These are phyloP conservation scores for Trissolcus basalis DNA, from an alignment of 1,140 invertebrate genomes.

Conservation along the genomic window DNA sequence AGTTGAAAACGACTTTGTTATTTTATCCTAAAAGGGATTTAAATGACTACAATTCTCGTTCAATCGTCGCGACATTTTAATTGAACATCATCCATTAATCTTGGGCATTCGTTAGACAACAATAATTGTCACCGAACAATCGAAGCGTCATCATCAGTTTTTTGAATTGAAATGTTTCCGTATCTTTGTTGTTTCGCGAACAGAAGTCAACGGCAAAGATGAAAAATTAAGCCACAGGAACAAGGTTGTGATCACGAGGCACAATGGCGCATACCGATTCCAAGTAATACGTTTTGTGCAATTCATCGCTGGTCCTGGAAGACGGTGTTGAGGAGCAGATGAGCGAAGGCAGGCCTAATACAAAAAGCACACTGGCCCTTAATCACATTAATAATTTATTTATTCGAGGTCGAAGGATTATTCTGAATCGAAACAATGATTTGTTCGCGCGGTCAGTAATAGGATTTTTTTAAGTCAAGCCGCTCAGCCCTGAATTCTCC, in stretches of 20 bases:
- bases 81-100: constrained; percentile 65
- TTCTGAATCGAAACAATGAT: constrained; percentile 61
- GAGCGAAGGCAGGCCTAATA: constrained; percentile 11
- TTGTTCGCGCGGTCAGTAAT: constrained; percentile 30
- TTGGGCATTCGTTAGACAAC: constrained; percentile 35
- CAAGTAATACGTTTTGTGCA: constrained; percentile 36
- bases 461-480: constrained; percentile 31
- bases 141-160: constrained; percentile 61
- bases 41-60: constrained; percentile 4
- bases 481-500: constrained; percentile 10
- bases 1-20: background rate
- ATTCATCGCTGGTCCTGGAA: background rate
- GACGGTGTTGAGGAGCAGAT: constrained; percentile 4
- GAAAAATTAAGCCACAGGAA: constrained; percentile 67
- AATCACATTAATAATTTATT: constrained; percentile 47
- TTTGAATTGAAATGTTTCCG: constrained; percentile 68
- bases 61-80: constrained; percentile 50
- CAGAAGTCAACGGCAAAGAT: constrained; percentile 52
- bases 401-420: constrained; percentile 35
- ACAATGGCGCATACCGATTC: background rate
- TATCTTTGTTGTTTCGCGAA: constrained; percentile 27
- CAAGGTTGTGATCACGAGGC: background rate
- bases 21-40: constrained; percentile 2
- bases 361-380: constrained; percentile 5
- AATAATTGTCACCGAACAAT: constrained; percentile 56